Percentiles rank a stretch among this genome's conserved stretches.
Evolutionary conservation across 1,140 invertebrate species (phyloP).

Genomic region (Cryptotermes secundus): DNA sequence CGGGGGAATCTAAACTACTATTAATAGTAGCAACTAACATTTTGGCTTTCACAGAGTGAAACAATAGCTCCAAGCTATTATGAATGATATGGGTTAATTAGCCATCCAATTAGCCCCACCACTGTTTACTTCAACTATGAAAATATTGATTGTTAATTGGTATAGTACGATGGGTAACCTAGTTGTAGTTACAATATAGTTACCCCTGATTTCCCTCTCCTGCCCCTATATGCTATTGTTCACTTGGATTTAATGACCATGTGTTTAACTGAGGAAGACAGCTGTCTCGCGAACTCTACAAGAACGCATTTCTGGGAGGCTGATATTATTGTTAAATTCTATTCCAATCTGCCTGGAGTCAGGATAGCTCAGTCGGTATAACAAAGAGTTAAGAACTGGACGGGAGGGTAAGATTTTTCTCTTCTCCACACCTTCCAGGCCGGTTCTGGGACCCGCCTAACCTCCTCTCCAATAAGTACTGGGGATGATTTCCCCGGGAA

Average conservation of each 20-base stretch:
- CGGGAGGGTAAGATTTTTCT: too few relatives aligned
- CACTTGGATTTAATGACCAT: not conserved
- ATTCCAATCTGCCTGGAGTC: too few relatives aligned
- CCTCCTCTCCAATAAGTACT: too few relatives aligned
- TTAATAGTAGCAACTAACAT: not conserved
- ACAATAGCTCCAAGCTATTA: conserved; percentile 2
- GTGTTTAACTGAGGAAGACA: not conserved
- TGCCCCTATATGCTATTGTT: not conserved
- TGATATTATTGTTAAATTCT: too few relatives aligned
- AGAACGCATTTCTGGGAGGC: too few relatives aligned
- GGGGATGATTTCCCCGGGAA: too few relatives aligned
- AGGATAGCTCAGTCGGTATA: too few relatives aligned
- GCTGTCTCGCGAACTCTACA: not conserved
- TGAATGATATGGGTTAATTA: conserved; percentile 17
- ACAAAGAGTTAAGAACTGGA: too few relatives aligned
- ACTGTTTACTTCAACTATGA: not conserved
- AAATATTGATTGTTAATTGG: conserved; percentile 18
- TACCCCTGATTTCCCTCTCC: too few relatives aligned
- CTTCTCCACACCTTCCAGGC: too few relatives aligned
- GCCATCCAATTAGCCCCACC: not conserved
- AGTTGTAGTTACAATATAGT: not conserved
- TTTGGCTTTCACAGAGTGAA: not conserved
- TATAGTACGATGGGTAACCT: not conserved
- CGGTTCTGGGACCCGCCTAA: too few relatives aligned
- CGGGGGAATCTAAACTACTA: not conserved